These are phyloP conservation scores for Enhydra lutris DNA, from an alignment of 2,113 vertebrate genomes.

Conservation along the genomic window DNA sequence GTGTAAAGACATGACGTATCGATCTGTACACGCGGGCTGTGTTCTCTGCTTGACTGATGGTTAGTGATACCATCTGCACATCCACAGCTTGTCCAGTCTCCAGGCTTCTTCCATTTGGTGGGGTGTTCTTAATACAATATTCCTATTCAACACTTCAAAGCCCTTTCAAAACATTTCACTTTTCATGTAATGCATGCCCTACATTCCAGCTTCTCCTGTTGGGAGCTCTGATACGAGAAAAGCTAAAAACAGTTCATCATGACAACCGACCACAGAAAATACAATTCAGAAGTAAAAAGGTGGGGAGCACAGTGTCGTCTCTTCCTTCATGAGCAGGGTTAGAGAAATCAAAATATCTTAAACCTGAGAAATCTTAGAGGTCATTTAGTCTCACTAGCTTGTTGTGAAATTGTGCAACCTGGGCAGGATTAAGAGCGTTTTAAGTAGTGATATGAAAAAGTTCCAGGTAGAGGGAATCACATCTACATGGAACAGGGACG, in stretches of 20 bases:
- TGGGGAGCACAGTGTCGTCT: neutral
- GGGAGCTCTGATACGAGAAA: neutral
- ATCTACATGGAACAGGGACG: neutral
- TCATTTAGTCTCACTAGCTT: neutral
- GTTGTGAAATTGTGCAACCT: neutral
- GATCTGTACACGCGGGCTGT: slow-evolving; percentile 5
- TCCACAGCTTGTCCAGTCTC: slow-evolving; percentile 38
- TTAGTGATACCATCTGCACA: slow-evolving; percentile 66
- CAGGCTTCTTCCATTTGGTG: slow-evolving; percentile 63
- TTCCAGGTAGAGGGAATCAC: neutral
- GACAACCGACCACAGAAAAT: slow-evolving; percentile 13
- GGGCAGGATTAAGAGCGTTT: neutral
- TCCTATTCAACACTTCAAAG: slow-evolving; percentile 76
- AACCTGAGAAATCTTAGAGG: neutral
- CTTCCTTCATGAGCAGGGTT: neutral
- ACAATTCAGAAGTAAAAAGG: neutral
- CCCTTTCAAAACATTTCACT: slow-evolving; percentile 67
- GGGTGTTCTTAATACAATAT: slow-evolving; percentile 68
- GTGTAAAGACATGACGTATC: slow-evolving; percentile 30
- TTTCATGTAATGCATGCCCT: slow-evolving; percentile 47
- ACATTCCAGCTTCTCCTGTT: slow-evolving; percentile 41
- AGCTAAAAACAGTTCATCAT: slow-evolving; percentile 30
- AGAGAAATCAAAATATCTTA: neutral
- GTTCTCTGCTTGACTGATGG: slow-evolving; percentile 56
- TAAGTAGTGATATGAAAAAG: neutral